phyloP scores from a whole-genome alignment of 2,888 invertebrate species.

The Patella depressa region DNA sequence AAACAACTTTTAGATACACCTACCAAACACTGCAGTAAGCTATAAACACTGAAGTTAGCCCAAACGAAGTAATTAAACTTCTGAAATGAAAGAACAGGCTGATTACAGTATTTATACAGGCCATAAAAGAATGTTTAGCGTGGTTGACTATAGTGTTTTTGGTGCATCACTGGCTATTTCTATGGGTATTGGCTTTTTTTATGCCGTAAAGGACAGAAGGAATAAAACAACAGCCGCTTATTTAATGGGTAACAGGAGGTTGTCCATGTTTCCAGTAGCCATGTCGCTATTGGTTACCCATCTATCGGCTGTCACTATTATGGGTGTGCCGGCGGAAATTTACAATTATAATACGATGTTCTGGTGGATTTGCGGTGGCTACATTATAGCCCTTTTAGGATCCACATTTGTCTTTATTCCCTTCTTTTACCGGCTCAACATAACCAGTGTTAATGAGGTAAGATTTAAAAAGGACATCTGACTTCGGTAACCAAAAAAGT shows the following conservation, averaged over 20 bases:
- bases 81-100: too few relatives aligned
- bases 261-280: constrained; percentile 58
- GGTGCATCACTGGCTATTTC: constrained; percentile 36
- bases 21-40: too few relatives aligned
- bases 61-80: too few relatives aligned
- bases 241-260: constrained; percentile 52
- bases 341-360: constrained; percentile 47
- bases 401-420: constrained; percentile 36
- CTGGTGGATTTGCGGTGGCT: constrained; percentile 37
- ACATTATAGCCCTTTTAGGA: constrained; percentile 47
- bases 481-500: too few relatives aligned
- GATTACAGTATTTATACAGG: constrained; percentile 38
- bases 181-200: constrained; percentile 57
- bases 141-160: constrained; percentile 42
- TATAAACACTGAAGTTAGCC: too few relatives aligned
- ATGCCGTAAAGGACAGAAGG: constrained; percentile 74
- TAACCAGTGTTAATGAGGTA: constrained; percentile 41
- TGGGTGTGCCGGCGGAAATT: constrained; percentile 48
- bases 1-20: too few relatives aligned
- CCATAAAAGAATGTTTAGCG: constrained; percentile 24
- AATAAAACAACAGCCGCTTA: constrained; percentile 73
- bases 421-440: constrained; percentile 38
- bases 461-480: background rate
- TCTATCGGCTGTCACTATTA: constrained; percentile 46
- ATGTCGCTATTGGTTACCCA: constrained; percentile 65